Percentiles rank a stretch among this genome's conserved stretches.
phyloP scores from a whole-genome alignment of 2,888 invertebrate genomes.

The Eupithecia vulgata region DNA sequence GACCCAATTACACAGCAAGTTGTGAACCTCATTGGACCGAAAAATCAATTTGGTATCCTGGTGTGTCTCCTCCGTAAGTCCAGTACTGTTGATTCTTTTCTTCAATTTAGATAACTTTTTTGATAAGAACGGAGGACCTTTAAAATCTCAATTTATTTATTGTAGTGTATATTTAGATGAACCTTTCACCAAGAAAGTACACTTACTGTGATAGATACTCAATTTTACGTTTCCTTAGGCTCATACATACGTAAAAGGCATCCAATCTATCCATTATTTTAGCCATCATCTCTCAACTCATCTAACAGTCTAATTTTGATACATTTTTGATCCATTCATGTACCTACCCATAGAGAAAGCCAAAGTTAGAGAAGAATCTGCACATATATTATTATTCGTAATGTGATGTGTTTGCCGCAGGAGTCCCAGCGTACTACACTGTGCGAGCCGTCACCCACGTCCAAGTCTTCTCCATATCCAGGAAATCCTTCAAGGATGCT shows the following conservation, averaged over 20 bases:
- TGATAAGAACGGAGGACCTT: neutral
- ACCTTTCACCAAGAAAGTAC: too few species aligned
- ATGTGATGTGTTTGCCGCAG: slow-evolving; percentile 43
- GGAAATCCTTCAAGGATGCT: slow-evolving; percentile 56
- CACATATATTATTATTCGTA: neutral
- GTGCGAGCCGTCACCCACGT: slow-evolving; percentile 70
- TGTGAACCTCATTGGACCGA: slow-evolving; percentile 48
- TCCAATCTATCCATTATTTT: too few species aligned
- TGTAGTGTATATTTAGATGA: too few species aligned
- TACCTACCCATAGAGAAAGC: too few species aligned
- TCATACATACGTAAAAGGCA: too few species aligned
- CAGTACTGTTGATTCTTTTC: neutral
- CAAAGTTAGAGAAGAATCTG: too few species aligned
- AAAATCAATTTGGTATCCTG: slow-evolving; percentile 64
- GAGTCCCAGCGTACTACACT: slow-evolving; percentile 69
- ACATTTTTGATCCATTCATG: too few species aligned
- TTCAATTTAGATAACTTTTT: neutral
- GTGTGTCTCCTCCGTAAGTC: slow-evolving; percentile 69
- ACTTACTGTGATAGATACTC: too few species aligned
- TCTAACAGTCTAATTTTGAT: too few species aligned
- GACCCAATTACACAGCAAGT: slow-evolving; percentile 56
- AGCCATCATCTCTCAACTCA: too few species aligned
- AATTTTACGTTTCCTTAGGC: too few species aligned
- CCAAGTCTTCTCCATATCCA: slow-evolving; percentile 64
- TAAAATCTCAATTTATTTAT: neutral